Conservation (phyloP, 2,797 vertebrate genomes). For the Morelia viridis region DNA sequence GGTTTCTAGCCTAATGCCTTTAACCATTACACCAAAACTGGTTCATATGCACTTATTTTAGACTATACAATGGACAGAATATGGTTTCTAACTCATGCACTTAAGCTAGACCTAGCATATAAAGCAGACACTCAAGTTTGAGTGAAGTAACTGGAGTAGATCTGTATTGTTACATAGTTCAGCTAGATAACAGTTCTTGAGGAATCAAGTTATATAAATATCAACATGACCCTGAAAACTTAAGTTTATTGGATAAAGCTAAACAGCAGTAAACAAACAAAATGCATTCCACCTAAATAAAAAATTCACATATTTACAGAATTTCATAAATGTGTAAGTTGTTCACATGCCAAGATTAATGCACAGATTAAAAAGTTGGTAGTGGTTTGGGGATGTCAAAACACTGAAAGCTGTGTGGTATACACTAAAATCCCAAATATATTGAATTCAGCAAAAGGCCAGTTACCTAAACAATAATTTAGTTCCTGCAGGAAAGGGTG, state of each 20-base stretch:
- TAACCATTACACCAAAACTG: neutral
- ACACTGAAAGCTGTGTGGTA: conserved; percentile 70
- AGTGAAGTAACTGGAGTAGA: neutral
- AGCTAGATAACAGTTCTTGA: conserved; percentile 46
- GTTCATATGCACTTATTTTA: neutral
- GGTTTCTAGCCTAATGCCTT: neutral
- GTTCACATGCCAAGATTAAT: conserved; percentile 87
- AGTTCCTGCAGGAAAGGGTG: conserved; percentile 66
- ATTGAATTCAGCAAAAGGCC: conserved; percentile 68
- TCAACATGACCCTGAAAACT: conserved; percentile 79
- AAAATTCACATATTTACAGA: conserved; percentile 87
- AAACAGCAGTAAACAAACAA: conserved; percentile 84
- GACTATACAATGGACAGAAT: neutral
- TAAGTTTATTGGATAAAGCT: conserved; percentile 86
- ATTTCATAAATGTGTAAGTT: conserved; percentile 76
- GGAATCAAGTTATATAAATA: conserved; percentile 61
- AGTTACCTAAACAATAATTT: conserved; percentile 68
- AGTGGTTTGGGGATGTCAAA: conserved; percentile 70
- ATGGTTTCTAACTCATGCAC: neutral
- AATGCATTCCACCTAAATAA: conserved; percentile 84
- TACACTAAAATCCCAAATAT: conserved; percentile 64
- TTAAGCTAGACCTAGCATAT: neutral
- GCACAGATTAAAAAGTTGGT: conserved; percentile 71
- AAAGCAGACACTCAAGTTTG: neutral
- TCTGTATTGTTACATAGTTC: neutral